Conservation (phyloP, 1,140 invertebrate genomes). For the Neoseiulus cucumeris region DNA sequence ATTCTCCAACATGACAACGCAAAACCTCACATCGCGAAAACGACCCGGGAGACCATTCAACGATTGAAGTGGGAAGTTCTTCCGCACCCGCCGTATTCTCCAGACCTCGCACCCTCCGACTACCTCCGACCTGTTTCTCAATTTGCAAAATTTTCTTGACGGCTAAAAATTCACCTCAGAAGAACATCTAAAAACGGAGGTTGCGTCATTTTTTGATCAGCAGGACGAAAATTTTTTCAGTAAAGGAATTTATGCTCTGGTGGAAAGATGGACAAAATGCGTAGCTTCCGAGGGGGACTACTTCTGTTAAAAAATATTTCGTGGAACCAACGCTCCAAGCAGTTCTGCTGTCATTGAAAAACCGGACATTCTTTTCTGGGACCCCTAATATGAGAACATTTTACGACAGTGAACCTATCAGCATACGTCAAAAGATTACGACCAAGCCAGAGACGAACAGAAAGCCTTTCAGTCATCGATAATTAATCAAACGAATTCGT, state of each 20-base stretch:
- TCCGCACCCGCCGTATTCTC: no score
- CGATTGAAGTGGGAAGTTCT: not conserved
- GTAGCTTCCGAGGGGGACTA: not conserved
- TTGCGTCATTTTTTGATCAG: not conserved
- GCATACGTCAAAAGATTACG: no score
- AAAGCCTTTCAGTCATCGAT: no score
- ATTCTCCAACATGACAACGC: not conserved
- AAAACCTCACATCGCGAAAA: not conserved
- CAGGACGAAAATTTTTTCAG: not conserved
- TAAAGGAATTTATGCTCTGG: not conserved
- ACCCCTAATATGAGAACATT: no score
- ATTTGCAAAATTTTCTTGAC: not conserved
- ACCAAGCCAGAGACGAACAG: no score
- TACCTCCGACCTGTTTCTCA: not conserved
- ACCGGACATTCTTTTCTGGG: no score
- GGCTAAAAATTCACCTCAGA: no score
- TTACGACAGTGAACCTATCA: no score
- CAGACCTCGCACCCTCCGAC: no score
- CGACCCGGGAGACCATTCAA: not conserved
- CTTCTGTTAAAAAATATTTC: not conserved
- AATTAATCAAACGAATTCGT: not conserved
- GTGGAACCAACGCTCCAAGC: not conserved
- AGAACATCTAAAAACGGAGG: not conserved
- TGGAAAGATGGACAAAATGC: not conserved
- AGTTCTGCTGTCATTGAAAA: no score